phyloP scores from a whole-genome alignment of 2,113 vertebrate species.

The Geococcyx californianus region DNA sequence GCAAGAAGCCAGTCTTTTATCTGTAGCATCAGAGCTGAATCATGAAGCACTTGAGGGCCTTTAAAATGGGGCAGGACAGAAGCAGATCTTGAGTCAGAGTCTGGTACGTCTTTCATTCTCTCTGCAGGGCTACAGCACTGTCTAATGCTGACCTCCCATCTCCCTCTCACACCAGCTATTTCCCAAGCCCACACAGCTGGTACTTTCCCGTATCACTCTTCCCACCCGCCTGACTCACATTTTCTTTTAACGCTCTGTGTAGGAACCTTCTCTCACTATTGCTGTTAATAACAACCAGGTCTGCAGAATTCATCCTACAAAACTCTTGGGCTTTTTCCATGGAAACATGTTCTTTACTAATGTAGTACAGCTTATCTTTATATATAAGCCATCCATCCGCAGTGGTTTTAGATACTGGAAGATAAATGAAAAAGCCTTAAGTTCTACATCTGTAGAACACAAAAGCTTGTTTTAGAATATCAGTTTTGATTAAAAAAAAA shows the following conservation, averaged over 20 bases:
- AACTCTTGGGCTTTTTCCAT: constrained; percentile 85
- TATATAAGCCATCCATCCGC: constrained; percentile 88
- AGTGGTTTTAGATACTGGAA: constrained; percentile 81
- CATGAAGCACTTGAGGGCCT: not conserved
- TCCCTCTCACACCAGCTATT: not conserved
- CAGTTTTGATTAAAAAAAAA: not conserved
- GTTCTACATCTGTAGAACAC: not conserved
- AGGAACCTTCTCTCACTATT: constrained; percentile 89
- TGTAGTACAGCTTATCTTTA: constrained; percentile 85
- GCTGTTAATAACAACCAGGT: constrained; percentile 81
- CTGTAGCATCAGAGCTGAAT: not conserved
- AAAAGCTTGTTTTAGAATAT: not conserved
- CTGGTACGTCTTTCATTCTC: not conserved
- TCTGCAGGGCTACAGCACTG: not conserved
- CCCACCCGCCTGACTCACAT: not conserved
- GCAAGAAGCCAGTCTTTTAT: not conserved
- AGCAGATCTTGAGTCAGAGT: not conserved
- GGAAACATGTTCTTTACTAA: constrained; percentile 74
- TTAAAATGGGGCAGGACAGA: not conserved
- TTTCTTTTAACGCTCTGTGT: constrained; percentile 78
- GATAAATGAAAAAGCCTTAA: not conserved
- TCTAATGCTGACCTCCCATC: not conserved
- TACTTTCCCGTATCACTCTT: not conserved
- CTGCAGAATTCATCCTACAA: constrained; percentile 85
- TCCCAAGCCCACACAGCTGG: not conserved